Evolutionary conservation across 2,888 invertebrate genomes (phyloP), one percentile per base, ranked within the genome.

Genomic region (Orthosia cruda): DNA sequence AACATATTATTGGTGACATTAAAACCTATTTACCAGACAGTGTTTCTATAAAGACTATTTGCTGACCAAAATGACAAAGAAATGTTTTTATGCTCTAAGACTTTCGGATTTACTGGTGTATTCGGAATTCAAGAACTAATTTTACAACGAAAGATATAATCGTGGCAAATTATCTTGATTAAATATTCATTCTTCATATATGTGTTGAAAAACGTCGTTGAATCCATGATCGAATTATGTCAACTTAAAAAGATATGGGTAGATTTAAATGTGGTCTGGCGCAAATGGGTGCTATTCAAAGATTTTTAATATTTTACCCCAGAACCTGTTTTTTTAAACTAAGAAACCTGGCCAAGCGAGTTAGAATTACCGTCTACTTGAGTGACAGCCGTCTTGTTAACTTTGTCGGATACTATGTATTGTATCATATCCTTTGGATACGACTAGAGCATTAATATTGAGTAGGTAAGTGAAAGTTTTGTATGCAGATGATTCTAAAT

Each of bases 401-500:
- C 7, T 61, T 47, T 23, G 23, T 40, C n/a, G 49, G 11, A 20
- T 61, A 40, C 11, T 7, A 32, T 7, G 7, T 61, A 23, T 59
- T 67, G 13, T 16, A 40, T 52, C 18, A 40, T 70, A 58, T 58
- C 23, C 23, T 47, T n/a, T 5, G 40, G 20, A 59, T 71, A 57
- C 54, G 52, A 76, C 70, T 65, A 52, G 23, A 57, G 32, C 55
- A 76, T 67, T 74, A 59, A 67, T 67, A 71, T 57, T 61, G 23
- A 50, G 23, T 75, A 62, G 67, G 26, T 77, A 81, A 79, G 75
- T 23, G 65, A 70, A 82, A 78, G 54, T 68, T 47, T 64, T 77
- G 67, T 73, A 61, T 40, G 40, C 18, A 61, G 65, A 77, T 71
- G 50, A 83, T 76, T 66, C 12, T 18, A 74, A 80, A 80, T 86